These are phyloP conservation scores for Caenorhabditis becei DNA, from an alignment of 2,888 invertebrate genomes.

Conservation along the genomic window DNA sequence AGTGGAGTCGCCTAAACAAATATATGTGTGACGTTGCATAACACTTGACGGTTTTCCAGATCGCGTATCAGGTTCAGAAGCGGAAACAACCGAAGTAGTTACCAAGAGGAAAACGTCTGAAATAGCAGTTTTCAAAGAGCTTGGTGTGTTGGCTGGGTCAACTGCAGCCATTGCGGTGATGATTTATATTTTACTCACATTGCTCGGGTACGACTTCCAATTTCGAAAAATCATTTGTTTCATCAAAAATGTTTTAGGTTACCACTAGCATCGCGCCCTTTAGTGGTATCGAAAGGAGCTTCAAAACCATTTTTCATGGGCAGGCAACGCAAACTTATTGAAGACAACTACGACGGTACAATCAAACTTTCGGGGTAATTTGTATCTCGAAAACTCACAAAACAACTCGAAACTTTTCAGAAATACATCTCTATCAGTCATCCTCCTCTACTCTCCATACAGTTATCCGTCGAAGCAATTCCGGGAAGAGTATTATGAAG, in stretches of 20 bases:
- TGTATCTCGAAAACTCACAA: not conserved
- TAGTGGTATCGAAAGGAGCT: slow-evolving; percentile 45
- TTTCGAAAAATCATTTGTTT: not conserved
- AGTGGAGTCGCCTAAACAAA: slow-evolving; percentile 34
- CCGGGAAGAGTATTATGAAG: slow-evolving; percentile 42
- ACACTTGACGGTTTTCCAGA: slow-evolving; percentile 7
- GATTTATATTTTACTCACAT: slow-evolving; percentile 22
- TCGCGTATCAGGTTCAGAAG: not conserved
- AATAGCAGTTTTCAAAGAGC: slow-evolving; percentile 9
- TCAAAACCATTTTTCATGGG: slow-evolving; percentile 50
- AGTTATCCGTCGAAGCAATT: slow-evolving; percentile 48
- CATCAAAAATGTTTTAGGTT: slow-evolving; percentile 6
- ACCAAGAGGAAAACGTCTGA: not conserved
- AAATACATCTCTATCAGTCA: slow-evolving; percentile 31
- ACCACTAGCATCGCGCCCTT: slow-evolving; percentile 6
- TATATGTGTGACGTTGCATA: slow-evolving; percentile 53
- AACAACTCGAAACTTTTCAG: slow-evolving; percentile 16
- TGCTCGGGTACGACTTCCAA: slow-evolving; percentile 32
- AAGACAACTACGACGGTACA: slow-evolving; percentile 52
- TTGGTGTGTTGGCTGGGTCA: not conserved
- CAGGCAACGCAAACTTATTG: slow-evolving; percentile 41
- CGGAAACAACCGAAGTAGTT: not conserved
- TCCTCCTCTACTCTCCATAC: slow-evolving; percentile 56
- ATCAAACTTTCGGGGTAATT: slow-evolving; percentile 25
- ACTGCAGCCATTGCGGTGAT: slow-evolving; percentile 12